Evolutionary conservation across 2,888 invertebrate species (phyloP).

Genomic region (Acleris literana): DNA sequence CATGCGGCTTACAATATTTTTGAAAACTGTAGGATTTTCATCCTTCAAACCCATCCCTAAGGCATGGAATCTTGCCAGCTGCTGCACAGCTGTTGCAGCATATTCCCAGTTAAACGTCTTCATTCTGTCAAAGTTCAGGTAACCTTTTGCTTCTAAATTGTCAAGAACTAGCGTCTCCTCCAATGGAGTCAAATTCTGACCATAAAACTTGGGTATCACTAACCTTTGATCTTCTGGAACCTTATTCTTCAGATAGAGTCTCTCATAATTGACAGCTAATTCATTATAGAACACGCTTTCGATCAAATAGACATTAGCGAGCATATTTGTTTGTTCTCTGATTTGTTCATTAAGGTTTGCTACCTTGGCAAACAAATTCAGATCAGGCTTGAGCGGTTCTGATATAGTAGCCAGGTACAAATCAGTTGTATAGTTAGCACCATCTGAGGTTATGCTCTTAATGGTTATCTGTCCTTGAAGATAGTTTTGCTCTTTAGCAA

Average conservation of each 20-base stretch:
- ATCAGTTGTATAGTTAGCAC: constrained; percentile 33
- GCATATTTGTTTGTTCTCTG: neutral
- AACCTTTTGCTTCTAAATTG: constrained; percentile 34
- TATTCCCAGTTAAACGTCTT: constrained; percentile 35
- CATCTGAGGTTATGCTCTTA: constrained; percentile 26
- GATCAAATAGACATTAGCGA: constrained; percentile 3
- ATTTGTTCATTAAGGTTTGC: constrained; percentile 11
- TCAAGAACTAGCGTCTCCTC: constrained; percentile 37
- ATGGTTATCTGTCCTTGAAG: neutral
- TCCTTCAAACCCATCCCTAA: constrained; percentile 27
- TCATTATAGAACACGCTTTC: constrained; percentile 26
- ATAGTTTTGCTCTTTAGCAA: constrained; percentile 23
- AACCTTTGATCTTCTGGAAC: constrained; percentile 36
- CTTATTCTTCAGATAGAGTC: constrained; percentile 35
- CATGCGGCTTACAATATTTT: neutral
- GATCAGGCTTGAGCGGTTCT: constrained; percentile 7
- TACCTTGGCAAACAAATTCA: constrained; percentile 33
- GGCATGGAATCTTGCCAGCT: constrained; percentile 39
- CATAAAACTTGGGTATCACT: constrained; percentile 29
- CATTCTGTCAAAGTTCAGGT: constrained; percentile 32
- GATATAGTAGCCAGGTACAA: constrained; percentile 19
- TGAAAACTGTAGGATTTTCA: constrained; percentile 30
- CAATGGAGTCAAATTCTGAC: neutral
- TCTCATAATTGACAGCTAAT: constrained; percentile 16
- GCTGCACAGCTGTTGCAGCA: constrained; percentile 24